These are phyloP conservation scores for Camptogramma bilineatum DNA, from an alignment of 2,888 invertebrate genomes.

Conservation along the genomic window DNA sequence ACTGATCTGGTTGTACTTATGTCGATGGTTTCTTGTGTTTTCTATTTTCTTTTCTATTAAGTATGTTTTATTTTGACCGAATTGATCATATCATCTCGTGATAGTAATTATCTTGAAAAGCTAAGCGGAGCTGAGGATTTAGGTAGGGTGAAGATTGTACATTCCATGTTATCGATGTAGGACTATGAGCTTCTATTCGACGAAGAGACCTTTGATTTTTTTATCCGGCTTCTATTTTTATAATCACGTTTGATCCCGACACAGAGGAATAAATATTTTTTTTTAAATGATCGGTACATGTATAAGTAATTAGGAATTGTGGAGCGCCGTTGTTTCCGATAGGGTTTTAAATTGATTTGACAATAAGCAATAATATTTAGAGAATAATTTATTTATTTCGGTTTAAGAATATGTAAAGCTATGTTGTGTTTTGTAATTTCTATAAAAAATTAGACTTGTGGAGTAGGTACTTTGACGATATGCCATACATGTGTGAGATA, in stretches of 20 bases:
- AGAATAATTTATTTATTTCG: slow-evolving; percentile 83
- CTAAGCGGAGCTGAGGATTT: slow-evolving; percentile 51
- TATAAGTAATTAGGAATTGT: slow-evolving; percentile 68
- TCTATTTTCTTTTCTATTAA: slow-evolving; percentile 47
- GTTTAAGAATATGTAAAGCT: slow-evolving; percentile 82
- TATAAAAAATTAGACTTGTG: slow-evolving; percentile 67
- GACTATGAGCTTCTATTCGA: slow-evolving; percentile 18
- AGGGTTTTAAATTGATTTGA: slow-evolving; percentile 76
- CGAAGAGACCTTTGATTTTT: slow-evolving; percentile 9
- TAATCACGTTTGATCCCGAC: slow-evolving; percentile 37
- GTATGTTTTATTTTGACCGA: slow-evolving; percentile 52
- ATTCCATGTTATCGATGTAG: slow-evolving; percentile 50
- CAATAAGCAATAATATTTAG: slow-evolving; percentile 81
- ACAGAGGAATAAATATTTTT: slow-evolving; percentile 56
- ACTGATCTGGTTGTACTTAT: slow-evolving; percentile 59
- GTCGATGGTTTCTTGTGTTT: slow-evolving; percentile 53
- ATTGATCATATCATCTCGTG: slow-evolving; percentile 72
- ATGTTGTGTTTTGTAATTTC: slow-evolving; percentile 84
- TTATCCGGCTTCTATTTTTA: slow-evolving; percentile 12
- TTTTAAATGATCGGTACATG: slow-evolving; percentile 67
- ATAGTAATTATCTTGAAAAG: slow-evolving; percentile 55
- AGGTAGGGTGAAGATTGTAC: slow-evolving; percentile 51
- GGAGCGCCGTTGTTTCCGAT: slow-evolving; percentile 50
- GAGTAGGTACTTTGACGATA: slow-evolving; percentile 68
- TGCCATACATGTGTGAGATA: slow-evolving; percentile 83